Evolutionary conservation across 2,888 invertebrate genomes (phyloP), one percentile per base, ranked within the genome.

Genomic region (Drosophila antonietae): DNA sequence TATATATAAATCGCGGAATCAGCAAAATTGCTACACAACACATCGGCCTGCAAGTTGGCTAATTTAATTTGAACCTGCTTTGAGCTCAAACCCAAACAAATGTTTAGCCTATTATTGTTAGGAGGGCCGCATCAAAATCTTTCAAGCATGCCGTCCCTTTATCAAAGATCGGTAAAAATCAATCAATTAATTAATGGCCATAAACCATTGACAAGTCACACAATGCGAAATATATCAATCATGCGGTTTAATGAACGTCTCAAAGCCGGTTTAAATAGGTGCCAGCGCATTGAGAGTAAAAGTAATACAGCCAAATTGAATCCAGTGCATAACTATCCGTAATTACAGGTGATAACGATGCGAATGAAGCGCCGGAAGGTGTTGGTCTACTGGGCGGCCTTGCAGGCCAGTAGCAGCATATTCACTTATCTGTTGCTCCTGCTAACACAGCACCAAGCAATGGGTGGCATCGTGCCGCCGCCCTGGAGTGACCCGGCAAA

Each of bases 401-500:
- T 91, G 4, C 90, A 92, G 59, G 90, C 88, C 41, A 75, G 82
- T 20, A 78, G 84, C 43, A 84, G 89, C 47, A 60, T 90, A 15
- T 56, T 89, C 4, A 73, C 82, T 18, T 88, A 89, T 37, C 63
- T 90, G 41, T 62, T 85, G 18, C 58, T 91, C 12, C 35, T 90
- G 18, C 57, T 86, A 23, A 77, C 65, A 15, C 73, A 75, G 15
- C 68, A 76, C 9, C 70, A 77, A 46, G 75, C 80, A 14, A 69
- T 88, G 18, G 83, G 89, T 6, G 92, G 92, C n/a, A 95, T 97
- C 73, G 94, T 96, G 81, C 96, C 97, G 41, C 97, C 97, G 1
- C 96, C 97, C 12, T 97, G 97, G 97, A 97, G 97, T 58, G 95
- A 97, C 91, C 96, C 96, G 1, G 94, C 94, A 74, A 94, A 95